Evolutionary conservation across 2,113 vertebrate species (phyloP).

Genomic region (Saguinus imperator): DNA sequence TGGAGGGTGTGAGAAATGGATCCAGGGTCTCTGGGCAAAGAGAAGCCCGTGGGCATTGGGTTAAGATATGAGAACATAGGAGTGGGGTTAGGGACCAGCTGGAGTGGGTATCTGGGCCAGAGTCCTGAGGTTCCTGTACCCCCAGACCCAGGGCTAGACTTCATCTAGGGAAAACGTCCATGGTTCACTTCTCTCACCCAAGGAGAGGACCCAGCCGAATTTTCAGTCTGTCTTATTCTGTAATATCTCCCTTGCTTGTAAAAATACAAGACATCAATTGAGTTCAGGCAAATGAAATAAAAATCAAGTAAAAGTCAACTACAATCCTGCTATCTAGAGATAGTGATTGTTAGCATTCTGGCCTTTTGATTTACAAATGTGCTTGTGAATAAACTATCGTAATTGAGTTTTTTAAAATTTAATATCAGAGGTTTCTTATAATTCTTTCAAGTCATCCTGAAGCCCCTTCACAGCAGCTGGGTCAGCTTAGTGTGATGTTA

Average conservation of each 20-base stretch:
- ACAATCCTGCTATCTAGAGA: neutral
- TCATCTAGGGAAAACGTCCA: neutral
- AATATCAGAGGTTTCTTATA: neutral
- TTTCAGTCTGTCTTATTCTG: neutral
- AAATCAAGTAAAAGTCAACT: neutral
- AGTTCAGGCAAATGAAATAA: neutral
- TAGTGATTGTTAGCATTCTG: neutral
- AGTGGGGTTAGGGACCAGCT: neutral
- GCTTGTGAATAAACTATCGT: neutral
- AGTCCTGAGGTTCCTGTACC: neutral
- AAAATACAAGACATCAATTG: neutral
- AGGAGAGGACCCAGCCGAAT: neutral
- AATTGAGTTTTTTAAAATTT: neutral
- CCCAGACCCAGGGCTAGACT: neutral
- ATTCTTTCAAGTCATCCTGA: neutral
- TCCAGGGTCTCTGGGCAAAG: neutral
- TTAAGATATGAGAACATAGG: neutral
- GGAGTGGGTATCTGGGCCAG: no score
- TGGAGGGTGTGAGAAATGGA: rapidly evolving
- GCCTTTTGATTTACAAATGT: neutral
- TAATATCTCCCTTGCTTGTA: neutral
- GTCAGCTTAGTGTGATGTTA: neutral
- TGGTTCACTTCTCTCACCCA: neutral
- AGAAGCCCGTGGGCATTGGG: neutral
- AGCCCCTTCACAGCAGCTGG: neutral